Base-by-base conservation (phyloP, 2,797 vertebrate genomes). In the Emys orbicularis region DNA sequence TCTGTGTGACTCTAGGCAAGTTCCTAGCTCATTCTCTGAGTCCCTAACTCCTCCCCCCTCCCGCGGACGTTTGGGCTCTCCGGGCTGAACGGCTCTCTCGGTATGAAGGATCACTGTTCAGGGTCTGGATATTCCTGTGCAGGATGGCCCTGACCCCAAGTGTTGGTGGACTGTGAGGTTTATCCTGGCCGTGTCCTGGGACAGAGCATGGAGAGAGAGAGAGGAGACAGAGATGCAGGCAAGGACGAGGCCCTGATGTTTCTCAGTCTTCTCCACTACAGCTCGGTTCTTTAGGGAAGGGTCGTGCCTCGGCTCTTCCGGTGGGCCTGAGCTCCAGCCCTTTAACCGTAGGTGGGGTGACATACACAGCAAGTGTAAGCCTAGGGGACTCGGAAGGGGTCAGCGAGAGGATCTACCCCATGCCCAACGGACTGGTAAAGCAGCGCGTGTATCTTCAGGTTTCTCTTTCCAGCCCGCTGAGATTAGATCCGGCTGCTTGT, bases 21-120 rank as follows among this genome's bases (percentile, higher is more conserved):
- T 76, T 29, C 37, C 72, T 25, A 47, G 25, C 11, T 44, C 65
- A 21, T 10, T 37, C 65, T 37, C 34, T 1, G 8, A n/a, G n/a
- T 68, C 34, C n/a, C n/a, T 34, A 76, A 12, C 12, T 8, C 41
- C 27, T 41, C 11, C n/a, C 44, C 21, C 4, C 12, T 47, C 25
- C 12, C 8, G 2, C 2, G 8, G 16, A 6, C n/a, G 2, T 19
- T 19, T 37, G 34, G 18, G 5, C n/a, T n/a, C 21, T 8, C 23
- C 3, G 41, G 72, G 12, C 25, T 15, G 25, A 76, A 23, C 23
- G 31, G n/a, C n/a, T 6, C 34, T 37, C 65, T n/a, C 2, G 34
- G 15, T 13, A 25, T 13, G 37, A 29, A 47, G 72, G 44, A 47
- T 25, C 18, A 4, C 5, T 29, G 41, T 76, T 9, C 31, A 15